phyloP scores from a whole-genome alignment of 2,113 vertebrate genomes.

The Mastomys coucha region DNA sequence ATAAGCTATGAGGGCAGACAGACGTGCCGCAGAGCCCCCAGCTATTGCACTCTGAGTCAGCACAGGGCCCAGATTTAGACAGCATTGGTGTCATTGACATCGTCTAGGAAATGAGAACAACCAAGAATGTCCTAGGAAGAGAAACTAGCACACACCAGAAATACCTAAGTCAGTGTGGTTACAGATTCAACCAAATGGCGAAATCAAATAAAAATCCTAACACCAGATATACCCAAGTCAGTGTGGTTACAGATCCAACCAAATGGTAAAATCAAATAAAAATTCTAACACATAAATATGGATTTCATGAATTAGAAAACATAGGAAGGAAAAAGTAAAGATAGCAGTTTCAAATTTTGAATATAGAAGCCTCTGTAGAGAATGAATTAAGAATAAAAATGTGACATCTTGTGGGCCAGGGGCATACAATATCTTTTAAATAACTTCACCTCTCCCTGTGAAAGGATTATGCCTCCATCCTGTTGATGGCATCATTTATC shows the following conservation, averaged over 20 bases:
- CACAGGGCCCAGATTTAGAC: not conserved
- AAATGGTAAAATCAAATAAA: too few species aligned
- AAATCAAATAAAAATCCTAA: not conserved
- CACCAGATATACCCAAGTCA: not conserved
- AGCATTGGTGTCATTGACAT: not conserved
- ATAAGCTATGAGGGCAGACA: conserved; percentile 53
- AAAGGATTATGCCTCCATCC: not conserved
- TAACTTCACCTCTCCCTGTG: not conserved
- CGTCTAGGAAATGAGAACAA: not conserved
- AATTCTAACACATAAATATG: conserved; percentile 3
- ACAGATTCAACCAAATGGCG: not conserved
- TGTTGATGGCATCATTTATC: not conserved
- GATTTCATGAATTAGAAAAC: not conserved
- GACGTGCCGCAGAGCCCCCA: not conserved
- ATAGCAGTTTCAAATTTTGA: not conserved
- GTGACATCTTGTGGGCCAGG: not conserved
- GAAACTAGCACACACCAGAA: not conserved
- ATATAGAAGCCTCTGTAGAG: not conserved
- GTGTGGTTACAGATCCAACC: not conserved
- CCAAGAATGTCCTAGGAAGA: not conserved
- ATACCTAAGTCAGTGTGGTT: not conserved
- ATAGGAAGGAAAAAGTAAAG: not conserved
- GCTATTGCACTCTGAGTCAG: not conserved
- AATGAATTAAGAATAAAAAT: not conserved
- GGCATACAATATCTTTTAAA: not conserved